Conservation (phyloP, 2,797 vertebrate species). For the Bradypodion pumilum region DNA sequence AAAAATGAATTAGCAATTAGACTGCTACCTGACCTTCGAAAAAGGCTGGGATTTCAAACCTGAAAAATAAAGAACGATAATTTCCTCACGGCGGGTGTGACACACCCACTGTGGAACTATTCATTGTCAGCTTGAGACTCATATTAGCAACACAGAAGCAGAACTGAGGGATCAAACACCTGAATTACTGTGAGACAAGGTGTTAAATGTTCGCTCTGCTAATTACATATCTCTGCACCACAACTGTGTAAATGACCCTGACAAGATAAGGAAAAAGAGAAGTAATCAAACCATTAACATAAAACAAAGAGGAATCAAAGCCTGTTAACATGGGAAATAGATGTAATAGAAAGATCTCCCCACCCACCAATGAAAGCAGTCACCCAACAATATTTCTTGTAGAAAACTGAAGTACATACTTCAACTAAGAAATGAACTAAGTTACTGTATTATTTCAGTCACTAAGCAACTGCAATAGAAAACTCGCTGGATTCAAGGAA, state of each 20-base stretch:
- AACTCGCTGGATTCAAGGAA: background rate
- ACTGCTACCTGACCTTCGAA: slow-evolving; percentile 1
- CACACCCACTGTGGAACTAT: background rate
- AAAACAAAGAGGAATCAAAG: slow-evolving; percentile 7
- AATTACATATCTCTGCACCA: background rate
- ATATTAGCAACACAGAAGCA: background rate
- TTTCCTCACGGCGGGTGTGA: background rate
- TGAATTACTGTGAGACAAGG: background rate
- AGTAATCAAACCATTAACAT: slow-evolving; percentile 10
- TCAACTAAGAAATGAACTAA: background rate
- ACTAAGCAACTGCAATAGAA: background rate
- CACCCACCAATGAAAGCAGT: no score
- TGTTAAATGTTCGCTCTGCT: background rate
- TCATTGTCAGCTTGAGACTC: background rate
- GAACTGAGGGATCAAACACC: background rate
- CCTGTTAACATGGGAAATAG: background rate
- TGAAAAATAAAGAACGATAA: background rate
- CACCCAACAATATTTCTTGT: background rate
- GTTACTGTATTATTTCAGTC: background rate
- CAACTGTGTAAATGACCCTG: background rate
- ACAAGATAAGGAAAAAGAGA: slow-evolving; percentile 17
- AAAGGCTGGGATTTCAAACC: background rate
- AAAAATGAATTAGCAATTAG: background rate
- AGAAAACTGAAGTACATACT: background rate
- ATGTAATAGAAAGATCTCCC: no score